Evolutionary conservation across 2,888 invertebrate species (phyloP).

Genomic region (Alsophila aescularia): DNA sequence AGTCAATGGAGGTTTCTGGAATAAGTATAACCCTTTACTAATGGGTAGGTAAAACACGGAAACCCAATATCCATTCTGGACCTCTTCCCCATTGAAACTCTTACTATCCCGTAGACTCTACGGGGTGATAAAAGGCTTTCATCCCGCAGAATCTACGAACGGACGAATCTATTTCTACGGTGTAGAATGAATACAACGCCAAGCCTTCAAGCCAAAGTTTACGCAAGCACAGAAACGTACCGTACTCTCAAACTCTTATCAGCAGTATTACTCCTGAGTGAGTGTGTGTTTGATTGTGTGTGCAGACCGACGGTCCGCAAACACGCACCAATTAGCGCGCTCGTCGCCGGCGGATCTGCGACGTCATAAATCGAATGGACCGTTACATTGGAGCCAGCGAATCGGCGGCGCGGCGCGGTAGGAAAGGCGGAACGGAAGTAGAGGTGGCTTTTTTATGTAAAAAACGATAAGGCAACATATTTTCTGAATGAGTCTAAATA

Average conservation of each 20-base stretch:
- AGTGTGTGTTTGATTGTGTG: constrained; percentile 31
- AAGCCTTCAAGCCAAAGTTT: not conserved
- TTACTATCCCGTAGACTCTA: too few species aligned
- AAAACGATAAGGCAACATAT: too few species aligned
- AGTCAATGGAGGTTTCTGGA: too few species aligned
- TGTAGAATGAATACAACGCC: not conserved
- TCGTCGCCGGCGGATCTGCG: constrained; percentile 48
- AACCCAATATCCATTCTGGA: too few species aligned
- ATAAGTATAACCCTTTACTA: too few species aligned
- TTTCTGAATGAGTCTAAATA: too few species aligned
- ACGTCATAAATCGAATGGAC: constrained; percentile 66
- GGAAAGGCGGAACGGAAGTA: not conserved
- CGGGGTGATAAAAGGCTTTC: too few species aligned
- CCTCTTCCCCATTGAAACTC: too few species aligned
- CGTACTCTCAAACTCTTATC: constrained; percentile 10
- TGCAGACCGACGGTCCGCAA: constrained; percentile 52
- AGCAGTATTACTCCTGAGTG: constrained; percentile 8
- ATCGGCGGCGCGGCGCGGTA: too few species aligned
- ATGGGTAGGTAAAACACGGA: too few species aligned
- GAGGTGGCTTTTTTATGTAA: not conserved
- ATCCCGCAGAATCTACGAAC: too few species aligned
- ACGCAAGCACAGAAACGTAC: not conserved
- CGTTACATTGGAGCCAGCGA: constrained; percentile 52
- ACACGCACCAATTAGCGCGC: constrained; percentile 75
- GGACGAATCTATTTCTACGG: too few species aligned